These are phyloP conservation scores for Cyprinodon brontotheroides DNA, from an alignment of 2,113 vertebrate species.

Conservation along the genomic window DNA sequence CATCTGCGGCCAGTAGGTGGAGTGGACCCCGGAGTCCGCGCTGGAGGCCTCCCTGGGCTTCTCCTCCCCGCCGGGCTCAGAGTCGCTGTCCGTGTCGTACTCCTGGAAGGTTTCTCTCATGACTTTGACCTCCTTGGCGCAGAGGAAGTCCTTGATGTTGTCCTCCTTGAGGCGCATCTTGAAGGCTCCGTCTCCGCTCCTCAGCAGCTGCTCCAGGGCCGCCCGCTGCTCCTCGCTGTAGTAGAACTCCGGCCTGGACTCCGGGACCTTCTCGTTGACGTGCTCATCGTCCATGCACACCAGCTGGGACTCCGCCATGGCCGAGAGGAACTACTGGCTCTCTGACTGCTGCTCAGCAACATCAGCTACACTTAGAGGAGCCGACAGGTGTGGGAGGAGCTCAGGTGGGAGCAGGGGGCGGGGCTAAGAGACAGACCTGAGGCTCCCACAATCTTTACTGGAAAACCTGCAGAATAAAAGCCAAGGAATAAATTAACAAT, in stretches of 20 bases:
- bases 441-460: background rate
- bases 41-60: conserved; percentile 57
- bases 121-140: conserved; percentile 80
- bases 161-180: conserved; percentile 81
- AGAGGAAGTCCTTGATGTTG: conserved; percentile 86
- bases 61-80: conserved; percentile 64
- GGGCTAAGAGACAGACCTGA: background rate
- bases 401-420: conserved; percentile 47
- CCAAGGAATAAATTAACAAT: background rate
- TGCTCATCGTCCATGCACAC: conserved; percentile 88
- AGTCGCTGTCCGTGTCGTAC: conserved; percentile 73
- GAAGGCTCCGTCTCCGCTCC: conserved; percentile 85
- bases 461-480: conserved; percentile 23
- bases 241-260: conserved; percentile 87
- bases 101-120: conserved; percentile 80
- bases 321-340: background rate
- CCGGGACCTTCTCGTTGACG: conserved; percentile 87
- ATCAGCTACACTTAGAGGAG: conserved; percentile 40
- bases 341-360: background rate
- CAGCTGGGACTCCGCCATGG: conserved; percentile 94
- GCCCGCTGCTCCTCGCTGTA: conserved; percentile 94
- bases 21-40: conserved; percentile 76
- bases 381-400: conserved; percentile 34
- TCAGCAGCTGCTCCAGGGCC: conserved; percentile 86
- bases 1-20: conserved; percentile 93